Base-by-base conservation (phyloP, 2,888 invertebrate species). In the Schizotus pectinicornis region DNA sequence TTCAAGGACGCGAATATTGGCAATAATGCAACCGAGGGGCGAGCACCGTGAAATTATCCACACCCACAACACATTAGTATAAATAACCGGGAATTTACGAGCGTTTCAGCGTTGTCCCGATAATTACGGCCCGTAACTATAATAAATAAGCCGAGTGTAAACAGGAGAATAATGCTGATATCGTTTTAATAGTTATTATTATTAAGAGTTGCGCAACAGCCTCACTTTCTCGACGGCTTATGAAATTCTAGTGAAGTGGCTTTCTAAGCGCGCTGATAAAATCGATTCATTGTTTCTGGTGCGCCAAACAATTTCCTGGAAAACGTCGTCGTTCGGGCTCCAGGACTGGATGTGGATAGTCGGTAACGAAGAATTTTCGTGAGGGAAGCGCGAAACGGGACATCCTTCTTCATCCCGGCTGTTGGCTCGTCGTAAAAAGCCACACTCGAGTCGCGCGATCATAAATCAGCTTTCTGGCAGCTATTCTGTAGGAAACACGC, bases 81-180 rank as follows among this genome's bases (percentile, higher is more conserved):
- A 51, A 56, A 56, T 46, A 56, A 56, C 56, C 34, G 14, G 36
- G 38, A 38, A 52, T 52, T 57, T 57, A 52, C 52, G 30, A 37
- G 41, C 36, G 41, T 57, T 48, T 42, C 51, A 47, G 32, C 46
- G 42, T 51, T 56, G 56, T 50, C 50, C 56, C 45, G 56, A 50
- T 69, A 69, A 69, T 69, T 68, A 67, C 62, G 59, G 63, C 62
- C 61, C 56, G 54, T 53, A 63, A 67, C 66, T 52, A 59, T 61
- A 64, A 67, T 67, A 67, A 69, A 67, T 69, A 65, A 69, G 37
- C 59, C 58, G 56, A 65, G 62, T 67, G 65, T 64, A 65, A 64
- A 65, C 62, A 36, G 37, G 48, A 49, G 51, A 51, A 51, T 45
- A 56, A 50, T 39, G 50, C 38, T 67, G 67, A 67, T 67, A 67